Conservation (phyloP, 2,113 vertebrate species). For the Meleagris gallopavo region DNA sequence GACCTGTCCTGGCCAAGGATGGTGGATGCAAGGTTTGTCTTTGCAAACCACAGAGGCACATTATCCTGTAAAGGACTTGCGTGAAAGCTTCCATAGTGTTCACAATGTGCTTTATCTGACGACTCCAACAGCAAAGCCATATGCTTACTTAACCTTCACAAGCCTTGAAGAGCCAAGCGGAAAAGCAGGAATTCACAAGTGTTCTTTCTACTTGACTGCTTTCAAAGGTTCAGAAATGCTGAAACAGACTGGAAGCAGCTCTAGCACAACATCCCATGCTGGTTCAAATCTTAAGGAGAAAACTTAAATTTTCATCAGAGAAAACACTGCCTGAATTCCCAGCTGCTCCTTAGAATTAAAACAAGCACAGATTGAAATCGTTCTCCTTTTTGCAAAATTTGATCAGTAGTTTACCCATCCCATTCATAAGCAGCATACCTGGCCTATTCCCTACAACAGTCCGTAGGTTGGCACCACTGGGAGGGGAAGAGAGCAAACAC, state of each 20-base stretch:
- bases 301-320: neutral
- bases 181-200: neutral
- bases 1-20: neutral
- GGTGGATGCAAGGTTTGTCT: neutral
- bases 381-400: neutral
- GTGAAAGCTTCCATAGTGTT: neutral
- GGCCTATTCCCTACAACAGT: neutral
- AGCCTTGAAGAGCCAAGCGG: neutral
- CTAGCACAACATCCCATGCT: too few species aligned
- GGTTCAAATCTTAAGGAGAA: neutral
- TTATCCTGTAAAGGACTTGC: neutral
- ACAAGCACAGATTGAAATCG: neutral
- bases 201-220: neutral
- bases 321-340: neutral
- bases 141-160: neutral
- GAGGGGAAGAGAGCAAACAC: neutral
- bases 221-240: neutral
- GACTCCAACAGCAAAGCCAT: neutral
- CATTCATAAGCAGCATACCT: fast-evolving
- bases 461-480: too few species aligned
- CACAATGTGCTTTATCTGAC: neutral
- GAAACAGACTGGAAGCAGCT: neutral
- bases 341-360: conserved; percentile 38
- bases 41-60: neutral
- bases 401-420: neutral